Evolutionary conservation across 53 echinoderm and acorn worm species (phyloP), one percentile per base, ranked within the genome.

Genomic region (Mesocentrotus franciscanus): DNA sequence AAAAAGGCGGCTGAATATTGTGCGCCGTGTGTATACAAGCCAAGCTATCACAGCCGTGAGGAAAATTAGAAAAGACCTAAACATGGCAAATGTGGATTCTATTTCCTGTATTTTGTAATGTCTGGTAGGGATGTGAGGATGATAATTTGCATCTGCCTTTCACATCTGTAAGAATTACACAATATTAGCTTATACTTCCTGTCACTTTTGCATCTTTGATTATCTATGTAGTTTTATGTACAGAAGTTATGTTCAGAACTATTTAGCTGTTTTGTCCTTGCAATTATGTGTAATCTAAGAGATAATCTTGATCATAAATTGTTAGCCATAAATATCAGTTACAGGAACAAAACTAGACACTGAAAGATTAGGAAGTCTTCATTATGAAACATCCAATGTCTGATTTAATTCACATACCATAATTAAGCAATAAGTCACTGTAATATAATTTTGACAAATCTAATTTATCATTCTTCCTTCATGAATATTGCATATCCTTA

Each of bases 31-130:
- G 92, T 92, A 64, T 64, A 92, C 92, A 92, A 68, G 90, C 39
- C 10, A 36, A 61, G 64, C 92, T 92, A 92, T 92, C 92, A 32
- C 66, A 92, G 61, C 64, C 92, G 92, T 92, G 92, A 92, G 92
- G 92, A 68, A 92, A 92, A 92, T 92, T 62, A 66, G 39, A 92
- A 66, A 92, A 64, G 59, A 81, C 34, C 81, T 81, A 81, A 81
- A 81, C 81, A 81, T 81, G 81, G 81, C 90, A 60, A 90, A 90
- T 90, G 59, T 90, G 90, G 81, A 17, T 81, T 81, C 81, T 81
- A 81, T 81, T 81, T 81, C 81, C 36, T 36, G 8, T 42, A 81
- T 81, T 81, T 22, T 74, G 74, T 42, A 39, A 81, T 81, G 81
- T 81, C 81, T 81, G 33, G 18, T 81, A 17, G 20, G 42, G 34